These are phyloP conservation scores for Conops quadrifasciatus DNA, from an alignment of 2,888 invertebrate genomes.

Conservation along the genomic window DNA sequence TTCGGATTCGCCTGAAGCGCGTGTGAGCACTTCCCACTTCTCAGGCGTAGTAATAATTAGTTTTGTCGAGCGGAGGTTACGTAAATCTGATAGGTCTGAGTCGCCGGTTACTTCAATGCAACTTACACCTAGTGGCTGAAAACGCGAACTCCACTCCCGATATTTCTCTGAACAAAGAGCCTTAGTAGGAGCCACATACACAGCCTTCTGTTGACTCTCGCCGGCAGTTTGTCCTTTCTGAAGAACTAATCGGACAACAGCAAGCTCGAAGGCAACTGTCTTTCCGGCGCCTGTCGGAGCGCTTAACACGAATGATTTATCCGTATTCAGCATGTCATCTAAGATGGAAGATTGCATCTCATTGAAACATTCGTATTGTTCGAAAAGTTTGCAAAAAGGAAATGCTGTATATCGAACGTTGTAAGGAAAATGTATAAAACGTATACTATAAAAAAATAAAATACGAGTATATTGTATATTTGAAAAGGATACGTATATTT, in stretches of 20 bases:
- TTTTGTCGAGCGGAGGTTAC: conserved; percentile 67
- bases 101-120: conserved; percentile 82
- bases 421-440: conserved; percentile 9
- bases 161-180: conserved; percentile 78
- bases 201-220: conserved; percentile 71
- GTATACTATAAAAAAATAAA: background rate
- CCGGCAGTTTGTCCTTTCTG: background rate
- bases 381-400: conserved; percentile 69
- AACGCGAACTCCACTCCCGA: conserved; percentile 77
- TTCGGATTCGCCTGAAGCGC: conserved; percentile 72
- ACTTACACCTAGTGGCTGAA: conserved; percentile 70
- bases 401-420: conserved; percentile 58
- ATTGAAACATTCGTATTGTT: conserved; percentile 74
- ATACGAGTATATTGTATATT: background rate
- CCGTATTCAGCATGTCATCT: conserved; percentile 74
- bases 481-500: conserved; percentile 47
- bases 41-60: conserved; percentile 83
- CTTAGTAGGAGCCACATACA: conserved; percentile 88
- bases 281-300: conserved; percentile 88
- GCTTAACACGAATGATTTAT: conserved; percentile 77
- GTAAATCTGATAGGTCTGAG: conserved; percentile 72
- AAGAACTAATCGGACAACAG: conserved; percentile 72
- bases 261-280: conserved; percentile 83
- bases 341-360: conserved; percentile 76
- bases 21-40: conserved; percentile 73